Conservation (phyloP, 2,888 invertebrate genomes). For the Cheilosia impressa region DNA sequence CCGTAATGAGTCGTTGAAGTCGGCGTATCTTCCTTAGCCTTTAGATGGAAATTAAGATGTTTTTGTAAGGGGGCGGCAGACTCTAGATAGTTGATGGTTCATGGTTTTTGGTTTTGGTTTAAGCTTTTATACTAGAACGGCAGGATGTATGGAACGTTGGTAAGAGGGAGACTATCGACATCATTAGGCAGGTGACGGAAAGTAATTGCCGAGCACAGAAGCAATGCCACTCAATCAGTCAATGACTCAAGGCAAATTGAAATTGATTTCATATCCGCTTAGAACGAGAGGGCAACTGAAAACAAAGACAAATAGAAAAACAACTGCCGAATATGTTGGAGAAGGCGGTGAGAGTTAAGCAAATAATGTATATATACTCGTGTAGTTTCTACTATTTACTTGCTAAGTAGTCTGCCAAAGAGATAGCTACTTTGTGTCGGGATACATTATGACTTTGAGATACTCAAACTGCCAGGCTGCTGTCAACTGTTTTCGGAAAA, state of each 20-base stretch:
- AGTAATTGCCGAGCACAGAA: conserved; percentile 23
- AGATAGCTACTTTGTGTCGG: conserved; percentile 3
- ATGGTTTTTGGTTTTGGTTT: conserved; percentile 27
- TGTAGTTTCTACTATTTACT: conserved; percentile 12
- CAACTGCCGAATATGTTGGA: background rate
- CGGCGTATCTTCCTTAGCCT: conserved; percentile 33
- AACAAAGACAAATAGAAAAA: background rate
- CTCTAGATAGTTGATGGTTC: background rate
- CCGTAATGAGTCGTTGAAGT: conserved; percentile 68
- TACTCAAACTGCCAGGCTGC: background rate
- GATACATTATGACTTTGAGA: background rate
- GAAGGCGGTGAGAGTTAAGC: background rate
- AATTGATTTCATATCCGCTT: conserved; percentile 42
- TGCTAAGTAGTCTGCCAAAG: conserved; percentile 28
- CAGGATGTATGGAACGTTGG: background rate
- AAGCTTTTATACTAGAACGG: background rate
- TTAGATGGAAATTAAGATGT: conserved; percentile 66
- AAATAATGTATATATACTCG: background rate
- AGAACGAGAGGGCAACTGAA: background rate
- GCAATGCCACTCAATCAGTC: conserved; percentile 47
- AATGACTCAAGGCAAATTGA: conserved; percentile 40
- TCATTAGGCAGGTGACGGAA: conserved; percentile 63
- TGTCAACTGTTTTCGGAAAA: background rate
- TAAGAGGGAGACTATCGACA: conserved; percentile 31
- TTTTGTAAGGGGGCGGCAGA: conserved; percentile 8